Conservation (phyloP, 2,797 vertebrate genomes). For the Vireo griseus region DNA sequence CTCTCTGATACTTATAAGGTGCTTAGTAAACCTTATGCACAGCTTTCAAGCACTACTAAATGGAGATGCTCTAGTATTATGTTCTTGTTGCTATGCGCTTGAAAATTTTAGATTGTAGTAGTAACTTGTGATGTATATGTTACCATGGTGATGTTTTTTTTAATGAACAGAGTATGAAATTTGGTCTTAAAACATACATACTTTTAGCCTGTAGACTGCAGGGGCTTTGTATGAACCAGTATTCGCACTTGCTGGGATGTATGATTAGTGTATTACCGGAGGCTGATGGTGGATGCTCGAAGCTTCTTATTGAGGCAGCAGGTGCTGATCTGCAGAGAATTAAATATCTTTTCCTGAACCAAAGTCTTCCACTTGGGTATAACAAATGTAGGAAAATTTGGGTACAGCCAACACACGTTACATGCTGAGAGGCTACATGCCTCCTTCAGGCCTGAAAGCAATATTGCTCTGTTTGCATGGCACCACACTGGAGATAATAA, state of each 20-base stretch:
- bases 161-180: conserved; percentile 40
- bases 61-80: not conserved
- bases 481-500: not conserved
- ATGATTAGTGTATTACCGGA: not conserved
- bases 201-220: conserved; percentile 1
- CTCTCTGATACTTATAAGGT: not conserved
- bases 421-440: not conserved
- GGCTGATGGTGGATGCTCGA: not conserved
- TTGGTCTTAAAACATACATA: conserved; percentile 14
- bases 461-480: not conserved
- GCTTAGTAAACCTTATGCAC: not conserved
- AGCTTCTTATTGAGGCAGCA: not conserved
- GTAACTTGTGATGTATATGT: conserved; percentile 20
- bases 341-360: not conserved
- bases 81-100: not conserved
- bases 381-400: not conserved
- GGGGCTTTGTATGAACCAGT: not conserved
- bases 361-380: not conserved
- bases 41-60: not conserved
- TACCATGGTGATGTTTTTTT: conserved; percentile 40
- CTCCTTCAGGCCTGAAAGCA: not conserved
- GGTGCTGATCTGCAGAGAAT: not conserved
- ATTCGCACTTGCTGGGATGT: not conserved
- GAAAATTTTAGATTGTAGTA: not conserved
- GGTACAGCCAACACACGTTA: not conserved